Base-by-base conservation (phyloP, 2,888 invertebrate species). In the Agrenia bidenticulata region DNA sequence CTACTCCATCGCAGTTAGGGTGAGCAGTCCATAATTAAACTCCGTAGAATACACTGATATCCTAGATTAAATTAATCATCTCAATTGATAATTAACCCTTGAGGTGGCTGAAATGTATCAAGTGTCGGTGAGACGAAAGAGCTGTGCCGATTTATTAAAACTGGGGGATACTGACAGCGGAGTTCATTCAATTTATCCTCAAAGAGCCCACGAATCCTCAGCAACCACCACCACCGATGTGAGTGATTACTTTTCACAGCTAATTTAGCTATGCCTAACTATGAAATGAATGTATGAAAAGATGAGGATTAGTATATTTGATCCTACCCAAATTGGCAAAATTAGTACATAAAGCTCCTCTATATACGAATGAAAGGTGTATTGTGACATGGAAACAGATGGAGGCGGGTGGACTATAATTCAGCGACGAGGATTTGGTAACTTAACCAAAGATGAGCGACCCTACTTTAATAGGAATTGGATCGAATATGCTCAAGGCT, bases 321-420 rank as follows among this genome's bases (percentile, higher is more conserved):
- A n/a, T n/a, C n/a, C n/a, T n/a, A n/a, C n/a, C n/a, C n/a, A n/a
- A n/a, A n/a, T n/a, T n/a, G n/a, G n/a, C n/a, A n/a, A n/a, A n/a
- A n/a, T n/a, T n/a, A n/a, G n/a, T n/a, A n/a, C n/a, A n/a, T n/a
- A n/a, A 32, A 32, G 11, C 32, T 4, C 5, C 32, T 32, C 32
- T 32, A 32, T 32, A 32, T 32, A 11, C 32, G 11, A 11, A 24
- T 15, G 11, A 17, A 27, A 70, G 70, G 67, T 61, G 21, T 61
- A 19, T 41, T 71, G 71, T 39, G 71, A 71, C 58, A 63, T 71
- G 60, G 61, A 61, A 13, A 63, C 64, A 2, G 71, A 71, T 49
- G 71, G 71, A 24, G 71, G 71, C n/a, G 71, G 71, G 0, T 71
- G 71, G 71, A 71, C 71, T 5, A 61, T 71, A 27, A 68, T 71